Conservation (phyloP, 2,888 invertebrate species). For the Eupithecia subumbrata region DNA sequence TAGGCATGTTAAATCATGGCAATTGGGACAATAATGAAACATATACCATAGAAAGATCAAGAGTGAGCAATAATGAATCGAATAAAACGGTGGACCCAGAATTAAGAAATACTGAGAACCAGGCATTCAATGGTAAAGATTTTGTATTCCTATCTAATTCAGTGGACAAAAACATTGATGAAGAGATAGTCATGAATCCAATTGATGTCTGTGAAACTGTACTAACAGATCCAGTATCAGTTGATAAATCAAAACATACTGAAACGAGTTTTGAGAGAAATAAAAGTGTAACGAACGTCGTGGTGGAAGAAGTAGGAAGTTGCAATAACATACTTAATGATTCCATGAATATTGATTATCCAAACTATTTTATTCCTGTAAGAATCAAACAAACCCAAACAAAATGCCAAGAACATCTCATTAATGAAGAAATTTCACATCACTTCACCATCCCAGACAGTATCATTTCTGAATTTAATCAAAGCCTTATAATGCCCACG, state of each 20-base stretch:
- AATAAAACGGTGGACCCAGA: not conserved
- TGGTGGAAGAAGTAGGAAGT: not conserved
- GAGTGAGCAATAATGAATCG: not conserved
- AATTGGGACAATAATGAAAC: slow-evolving; percentile 21
- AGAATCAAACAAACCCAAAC: slow-evolving; percentile 16
- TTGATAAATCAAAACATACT: slow-evolving; percentile 26
- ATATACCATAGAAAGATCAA: slow-evolving; percentile 27
- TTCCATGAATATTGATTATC: slow-evolving; percentile 23
- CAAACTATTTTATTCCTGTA: not conserved
- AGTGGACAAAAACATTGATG: slow-evolving; percentile 20
- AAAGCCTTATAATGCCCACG: slow-evolving; percentile 11
- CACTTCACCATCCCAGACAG: slow-evolving; percentile 43
- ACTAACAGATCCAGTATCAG: slow-evolving; percentile 24
- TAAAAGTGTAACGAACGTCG: not conserved
- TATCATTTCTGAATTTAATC: slow-evolving; percentile 1
- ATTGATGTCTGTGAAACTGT: slow-evolving; percentile 36
- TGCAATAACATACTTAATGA: slow-evolving; percentile 37
- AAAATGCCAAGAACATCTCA: slow-evolving; percentile 27
- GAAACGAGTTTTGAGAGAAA: slow-evolving; percentile 20
- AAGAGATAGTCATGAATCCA: slow-evolving; percentile 28
- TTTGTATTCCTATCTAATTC: slow-evolving; percentile 34
- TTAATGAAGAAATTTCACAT: slow-evolving; percentile 45
- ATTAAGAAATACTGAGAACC: not conserved
- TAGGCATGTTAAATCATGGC: not conserved
- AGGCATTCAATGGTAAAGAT: slow-evolving; percentile 14